phyloP scores from a whole-genome alignment of 1,140 invertebrate genomes.

The Doryteuthis pealeii region DNA sequence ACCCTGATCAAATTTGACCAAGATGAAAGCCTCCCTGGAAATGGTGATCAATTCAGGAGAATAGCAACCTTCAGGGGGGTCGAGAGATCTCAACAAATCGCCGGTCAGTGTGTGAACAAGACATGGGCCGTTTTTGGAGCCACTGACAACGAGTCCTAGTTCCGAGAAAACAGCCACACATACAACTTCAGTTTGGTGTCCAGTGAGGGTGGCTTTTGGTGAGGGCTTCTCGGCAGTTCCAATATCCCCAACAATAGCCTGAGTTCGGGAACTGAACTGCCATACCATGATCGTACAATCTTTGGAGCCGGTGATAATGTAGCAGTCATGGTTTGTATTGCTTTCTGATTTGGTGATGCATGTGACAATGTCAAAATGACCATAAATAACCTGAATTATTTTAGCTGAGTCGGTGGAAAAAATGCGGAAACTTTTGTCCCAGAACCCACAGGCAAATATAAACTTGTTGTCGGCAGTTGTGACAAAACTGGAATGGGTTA shows the following conservation, averaged over 20 bases:
- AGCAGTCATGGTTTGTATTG: conserved; percentile 97
- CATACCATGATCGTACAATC: conserved; percentile 97
- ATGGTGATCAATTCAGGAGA: conserved; percentile 89
- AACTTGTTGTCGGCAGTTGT: conserved; percentile 96
- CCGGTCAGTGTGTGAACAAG: conserved; percentile 98
- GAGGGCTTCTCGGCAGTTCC: conserved; percentile 75
- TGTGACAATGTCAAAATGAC: conserved; percentile 97
- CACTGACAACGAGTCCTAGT: conserved; percentile 95
- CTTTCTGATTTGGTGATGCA: conserved; percentile 88
- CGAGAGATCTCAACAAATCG: conserved; percentile 89
- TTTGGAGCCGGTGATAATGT: conserved; percentile 94
- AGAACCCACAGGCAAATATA: conserved; percentile 97
- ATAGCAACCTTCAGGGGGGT: conserved; percentile 71
- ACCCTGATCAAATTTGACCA: conserved; percentile 88
- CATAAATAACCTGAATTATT: conserved; percentile 97
- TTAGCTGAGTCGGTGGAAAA: conserved; percentile 97
- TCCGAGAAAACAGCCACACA: conserved; percentile 96
- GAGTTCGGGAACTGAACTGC: conserved; percentile 97
- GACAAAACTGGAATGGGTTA: conserved; percentile 92
- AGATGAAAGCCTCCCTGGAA: conserved; percentile 94
- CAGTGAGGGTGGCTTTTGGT: conserved; percentile 92
- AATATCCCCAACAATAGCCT: conserved; percentile 90
- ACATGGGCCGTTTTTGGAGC: conserved; percentile 81
- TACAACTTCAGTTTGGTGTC: conserved; percentile 92
- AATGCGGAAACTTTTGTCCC: conserved; percentile 98